Conservation (phyloP, 2,797 vertebrate genomes). For the Columba guinea region DNA sequence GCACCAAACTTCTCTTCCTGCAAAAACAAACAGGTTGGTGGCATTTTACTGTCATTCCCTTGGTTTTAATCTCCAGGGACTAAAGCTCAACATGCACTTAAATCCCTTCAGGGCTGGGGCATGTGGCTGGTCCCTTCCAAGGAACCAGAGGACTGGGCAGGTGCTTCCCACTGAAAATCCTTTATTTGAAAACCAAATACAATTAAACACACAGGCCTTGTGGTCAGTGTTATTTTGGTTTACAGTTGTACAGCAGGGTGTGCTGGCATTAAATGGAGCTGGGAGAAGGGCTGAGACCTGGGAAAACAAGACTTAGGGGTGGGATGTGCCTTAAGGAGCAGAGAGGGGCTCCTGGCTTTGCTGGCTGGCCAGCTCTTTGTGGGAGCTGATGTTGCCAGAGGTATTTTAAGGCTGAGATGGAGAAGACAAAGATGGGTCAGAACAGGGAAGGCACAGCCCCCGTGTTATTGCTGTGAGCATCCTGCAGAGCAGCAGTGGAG, state of each 20-base stretch:
- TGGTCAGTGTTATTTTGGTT: background rate
- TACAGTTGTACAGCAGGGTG: background rate
- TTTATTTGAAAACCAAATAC: background rate
- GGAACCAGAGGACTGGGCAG: background rate
- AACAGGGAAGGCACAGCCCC: background rate
- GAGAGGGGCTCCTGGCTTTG: background rate
- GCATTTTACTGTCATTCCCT: background rate
- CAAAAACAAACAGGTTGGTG: background rate
- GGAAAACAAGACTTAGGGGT: background rate
- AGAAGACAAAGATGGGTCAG: background rate
- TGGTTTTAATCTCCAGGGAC: background rate
- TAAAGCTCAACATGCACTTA: background rate
- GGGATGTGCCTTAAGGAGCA: background rate
- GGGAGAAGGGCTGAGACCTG: background rate
- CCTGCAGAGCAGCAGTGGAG: background rate
- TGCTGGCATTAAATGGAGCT: background rate
- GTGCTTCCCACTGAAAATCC: background rate
- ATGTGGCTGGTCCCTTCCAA: background rate
- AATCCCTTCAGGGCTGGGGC: background rate
- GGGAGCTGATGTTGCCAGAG: background rate
- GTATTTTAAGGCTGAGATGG: background rate
- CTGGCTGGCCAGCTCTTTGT: background rate
- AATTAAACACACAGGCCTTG: rapidly evolving
- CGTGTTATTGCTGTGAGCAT: background rate
- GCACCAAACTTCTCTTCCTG: background rate